These are phyloP conservation scores for Sebastes jordani DNA, from an alignment of 2,797 vertebrate genomes.

Conservation along the genomic window DNA sequence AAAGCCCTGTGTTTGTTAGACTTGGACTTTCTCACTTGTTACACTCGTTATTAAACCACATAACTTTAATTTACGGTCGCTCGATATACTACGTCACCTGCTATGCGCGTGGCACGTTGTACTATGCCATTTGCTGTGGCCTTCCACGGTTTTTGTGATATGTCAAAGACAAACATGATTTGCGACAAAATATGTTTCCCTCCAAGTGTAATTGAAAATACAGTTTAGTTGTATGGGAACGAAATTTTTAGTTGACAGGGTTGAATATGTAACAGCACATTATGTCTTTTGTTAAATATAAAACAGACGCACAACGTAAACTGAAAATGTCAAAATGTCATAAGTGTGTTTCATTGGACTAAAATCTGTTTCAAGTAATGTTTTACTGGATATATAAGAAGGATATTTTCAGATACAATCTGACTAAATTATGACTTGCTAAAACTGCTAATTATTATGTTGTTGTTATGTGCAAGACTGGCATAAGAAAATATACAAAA, in stretches of 20 bases:
- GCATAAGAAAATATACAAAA: background rate
- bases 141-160: no score
- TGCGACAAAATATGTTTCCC: no score
- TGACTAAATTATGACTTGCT: background rate
- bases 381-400: background rate
- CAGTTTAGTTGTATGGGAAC: no score
- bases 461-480: background rate
- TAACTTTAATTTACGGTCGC: no score
- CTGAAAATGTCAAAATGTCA: background rate
- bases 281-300: background rate
- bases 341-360: background rate
- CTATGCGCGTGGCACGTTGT: no score
- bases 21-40: rapidly evolving
- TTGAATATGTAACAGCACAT: background rate
- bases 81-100: no score
- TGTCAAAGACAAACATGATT: no score
- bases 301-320: background rate
- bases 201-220: no score
- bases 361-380: background rate
- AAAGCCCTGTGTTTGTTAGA: no score
- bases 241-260: no score
- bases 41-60: rapidly evolving
- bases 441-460: constrained; percentile 2
- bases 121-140: no score
- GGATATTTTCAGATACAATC: background rate